A percentile compares a stretch with the other conserved stretches of the same genome.
These are phyloP conservation scores for Leptobrachium leishanense DNA, from an alignment of 2,113 vertebrate genomes.

Conservation along the genomic window DNA sequence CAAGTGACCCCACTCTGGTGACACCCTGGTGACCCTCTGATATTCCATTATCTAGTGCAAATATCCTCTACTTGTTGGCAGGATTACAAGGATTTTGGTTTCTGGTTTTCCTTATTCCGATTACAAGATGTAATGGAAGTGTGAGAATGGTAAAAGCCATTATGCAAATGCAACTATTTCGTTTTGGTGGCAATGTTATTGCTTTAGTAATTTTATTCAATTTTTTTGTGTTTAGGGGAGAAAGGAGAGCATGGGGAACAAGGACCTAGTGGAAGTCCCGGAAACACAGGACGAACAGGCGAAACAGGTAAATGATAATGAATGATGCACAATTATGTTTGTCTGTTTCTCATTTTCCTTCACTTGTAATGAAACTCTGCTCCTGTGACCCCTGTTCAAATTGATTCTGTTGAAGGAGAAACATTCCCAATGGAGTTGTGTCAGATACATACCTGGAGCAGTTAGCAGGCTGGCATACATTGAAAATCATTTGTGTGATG, in stretches of 20 bases:
- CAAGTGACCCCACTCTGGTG: too few species aligned
- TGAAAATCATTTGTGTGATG: conserved; percentile 25
- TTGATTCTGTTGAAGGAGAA: conserved; percentile 44
- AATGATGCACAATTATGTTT: conserved; percentile 20
- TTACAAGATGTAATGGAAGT: too few species aligned
- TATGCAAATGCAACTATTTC: too few species aligned
- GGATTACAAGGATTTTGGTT: too few species aligned
- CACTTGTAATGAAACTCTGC: conserved; percentile 37
- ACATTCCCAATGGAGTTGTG: conserved; percentile 21
- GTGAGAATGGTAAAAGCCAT: too few species aligned
- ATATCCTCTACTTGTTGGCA: too few species aligned
- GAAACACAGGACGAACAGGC: conserved; percentile 86
- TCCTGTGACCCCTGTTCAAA: conserved; percentile 39
- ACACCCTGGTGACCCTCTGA: too few species aligned
- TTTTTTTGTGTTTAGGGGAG: conserved; percentile 69
- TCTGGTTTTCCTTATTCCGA: too few species aligned
- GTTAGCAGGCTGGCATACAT: conserved; percentile 27
- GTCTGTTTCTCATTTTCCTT: conserved; percentile 30
- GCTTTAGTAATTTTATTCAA: too few species aligned
- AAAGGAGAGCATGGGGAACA: conserved; percentile 84
- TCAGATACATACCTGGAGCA: conserved; percentile 22
- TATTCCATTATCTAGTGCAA: too few species aligned
- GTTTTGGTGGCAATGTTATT: too few species aligned
- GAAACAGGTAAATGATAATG: conserved; percentile 72
- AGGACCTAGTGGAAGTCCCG: conserved; percentile 75